A percentile compares a stretch with the other conserved stretches of the same genome.
Evolutionary conservation across 2,113 vertebrate genomes (phyloP).

Genomic region (Dipodomys merriami): DNA sequence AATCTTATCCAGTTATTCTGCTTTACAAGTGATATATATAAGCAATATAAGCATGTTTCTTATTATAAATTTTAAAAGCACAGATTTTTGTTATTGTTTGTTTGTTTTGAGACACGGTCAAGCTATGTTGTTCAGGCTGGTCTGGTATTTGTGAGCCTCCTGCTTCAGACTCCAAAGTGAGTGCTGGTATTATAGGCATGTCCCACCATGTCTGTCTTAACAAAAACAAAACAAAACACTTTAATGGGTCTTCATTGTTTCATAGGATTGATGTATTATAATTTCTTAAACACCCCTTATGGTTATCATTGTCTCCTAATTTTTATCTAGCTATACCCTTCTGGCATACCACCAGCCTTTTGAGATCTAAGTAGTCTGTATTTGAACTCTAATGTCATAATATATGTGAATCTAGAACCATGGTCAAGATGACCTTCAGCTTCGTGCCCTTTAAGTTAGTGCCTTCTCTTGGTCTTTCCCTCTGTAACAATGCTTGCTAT

Average conservation of each 20-base stretch:
- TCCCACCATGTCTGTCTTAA: too few relatives aligned
- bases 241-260: not conserved
- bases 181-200: too few relatives aligned
- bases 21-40: not conserved
- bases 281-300: slow-evolving; percentile 25
- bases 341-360: not conserved
- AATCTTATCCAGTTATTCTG: not conserved
- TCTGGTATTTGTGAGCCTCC: too few relatives aligned
- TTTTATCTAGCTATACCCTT: not conserved
- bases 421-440: not conserved
- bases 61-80: not conserved
- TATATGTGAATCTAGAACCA: not conserved
- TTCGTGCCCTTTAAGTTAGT: not conserved
- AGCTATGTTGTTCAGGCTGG: too few relatives aligned
- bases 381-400: not conserved
- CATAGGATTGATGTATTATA: not conserved
- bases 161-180: too few relatives aligned
- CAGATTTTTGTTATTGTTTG: not conserved
- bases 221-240: not conserved
- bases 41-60: not conserved
- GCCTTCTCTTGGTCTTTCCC: not conserved
- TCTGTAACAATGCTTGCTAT: not conserved
- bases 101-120: too few relatives aligned
- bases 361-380: not conserved
- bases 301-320: not conserved